A percentile compares a stretch with the other conserved stretches of the same genome.
Conservation (phyloP, 2,113 vertebrate genomes). For the Nothoprocta pentlandii region DNA sequence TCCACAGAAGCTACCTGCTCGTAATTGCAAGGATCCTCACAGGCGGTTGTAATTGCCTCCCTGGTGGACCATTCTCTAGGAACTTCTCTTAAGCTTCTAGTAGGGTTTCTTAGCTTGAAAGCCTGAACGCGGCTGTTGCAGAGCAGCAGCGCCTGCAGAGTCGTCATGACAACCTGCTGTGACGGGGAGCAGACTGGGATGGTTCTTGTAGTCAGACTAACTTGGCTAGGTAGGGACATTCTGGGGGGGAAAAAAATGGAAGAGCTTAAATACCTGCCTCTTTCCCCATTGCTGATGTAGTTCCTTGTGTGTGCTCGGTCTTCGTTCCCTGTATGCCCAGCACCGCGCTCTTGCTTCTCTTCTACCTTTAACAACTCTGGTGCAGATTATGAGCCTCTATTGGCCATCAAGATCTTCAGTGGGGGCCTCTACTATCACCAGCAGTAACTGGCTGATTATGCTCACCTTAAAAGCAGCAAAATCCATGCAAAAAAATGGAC, state of each 20-base stretch:
- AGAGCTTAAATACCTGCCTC: background rate
- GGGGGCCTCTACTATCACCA: background rate
- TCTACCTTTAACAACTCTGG: background rate
- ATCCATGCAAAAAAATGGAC: background rate
- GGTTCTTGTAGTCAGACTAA: background rate
- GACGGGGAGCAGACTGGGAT: background rate
- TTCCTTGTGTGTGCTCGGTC: background rate
- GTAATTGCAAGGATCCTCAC: background rate
- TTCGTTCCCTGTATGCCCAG: background rate
- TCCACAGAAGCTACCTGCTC: background rate
- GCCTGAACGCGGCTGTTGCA: background rate
- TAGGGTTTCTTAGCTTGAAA: slow-evolving; percentile 24
- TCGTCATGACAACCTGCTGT: slow-evolving; percentile 38
- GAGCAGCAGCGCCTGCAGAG: slow-evolving; percentile 13
- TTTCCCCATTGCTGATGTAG: background rate
- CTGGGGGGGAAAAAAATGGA: background rate
- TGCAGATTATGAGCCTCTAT: background rate
- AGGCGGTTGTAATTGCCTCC: background rate
- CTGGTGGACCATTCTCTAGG: background rate
- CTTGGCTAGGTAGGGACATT: background rate
- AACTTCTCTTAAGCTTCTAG: slow-evolving; percentile 24
- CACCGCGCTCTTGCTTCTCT: rapidly evolving
- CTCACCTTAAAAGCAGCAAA: background rate
- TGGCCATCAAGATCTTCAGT: background rate
- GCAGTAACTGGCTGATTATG: background rate